Conservation (phyloP, 2,113 vertebrate species). For the Periophthalmodon schlosseri region DNA sequence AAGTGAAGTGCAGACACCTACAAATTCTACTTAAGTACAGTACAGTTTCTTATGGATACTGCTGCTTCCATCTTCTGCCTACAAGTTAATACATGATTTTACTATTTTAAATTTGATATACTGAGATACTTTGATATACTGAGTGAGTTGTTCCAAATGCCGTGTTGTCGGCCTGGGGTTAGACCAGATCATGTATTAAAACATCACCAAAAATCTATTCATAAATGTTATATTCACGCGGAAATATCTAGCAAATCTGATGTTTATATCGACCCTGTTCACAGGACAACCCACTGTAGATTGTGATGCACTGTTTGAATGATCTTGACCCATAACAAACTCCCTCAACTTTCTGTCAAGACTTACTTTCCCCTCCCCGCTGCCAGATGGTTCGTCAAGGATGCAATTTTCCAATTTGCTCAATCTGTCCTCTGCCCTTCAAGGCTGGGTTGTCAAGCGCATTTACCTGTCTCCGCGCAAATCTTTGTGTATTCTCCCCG, state of each 20-base stretch:
- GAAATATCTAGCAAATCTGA: not conserved
- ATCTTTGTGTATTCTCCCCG: slow-evolving; percentile 42
- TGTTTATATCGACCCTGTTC: not conserved
- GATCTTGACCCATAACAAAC: slow-evolving; percentile 10
- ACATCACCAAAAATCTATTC: too few relatives aligned
- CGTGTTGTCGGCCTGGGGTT: too few relatives aligned
- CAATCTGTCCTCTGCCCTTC: slow-evolving; percentile 43
- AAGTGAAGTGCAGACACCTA: too few relatives aligned
- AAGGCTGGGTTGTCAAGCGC: slow-evolving; percentile 36
- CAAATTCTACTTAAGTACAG: too few relatives aligned
- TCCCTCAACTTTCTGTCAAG: slow-evolving; percentile 23
- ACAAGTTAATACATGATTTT: too few relatives aligned
- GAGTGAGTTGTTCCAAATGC: too few relatives aligned
- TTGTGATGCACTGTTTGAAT: not conserved
- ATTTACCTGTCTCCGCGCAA: slow-evolving; percentile 40
- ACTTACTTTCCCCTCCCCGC: slow-evolving; percentile 33
- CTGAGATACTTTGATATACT: too few relatives aligned
- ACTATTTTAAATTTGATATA: too few relatives aligned
- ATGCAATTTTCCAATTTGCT: slow-evolving; percentile 51
- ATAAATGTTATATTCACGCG: not conserved
- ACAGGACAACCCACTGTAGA: not conserved
- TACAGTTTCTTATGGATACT: too few relatives aligned
- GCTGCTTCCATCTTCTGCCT: too few relatives aligned
- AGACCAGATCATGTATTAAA: too few relatives aligned
- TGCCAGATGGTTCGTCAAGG: slow-evolving; percentile 40